Evolutionary conservation across 2,797 vertebrate species (phyloP).

Genomic region (Alfaro cultratus): DNA sequence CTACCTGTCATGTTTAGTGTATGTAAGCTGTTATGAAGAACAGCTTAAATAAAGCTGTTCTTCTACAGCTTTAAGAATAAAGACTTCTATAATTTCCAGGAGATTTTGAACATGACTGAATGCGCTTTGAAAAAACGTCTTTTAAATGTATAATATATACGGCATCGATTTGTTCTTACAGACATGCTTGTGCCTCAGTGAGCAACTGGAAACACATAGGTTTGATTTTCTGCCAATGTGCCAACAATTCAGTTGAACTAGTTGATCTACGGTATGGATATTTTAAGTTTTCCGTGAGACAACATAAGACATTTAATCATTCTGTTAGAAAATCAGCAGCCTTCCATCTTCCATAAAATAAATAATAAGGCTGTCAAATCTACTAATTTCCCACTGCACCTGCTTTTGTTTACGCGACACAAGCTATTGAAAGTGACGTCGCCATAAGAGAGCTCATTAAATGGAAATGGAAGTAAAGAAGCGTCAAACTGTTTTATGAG

Average conservation of each 20-base stretch:
- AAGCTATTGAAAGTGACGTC: constrained; percentile 11
- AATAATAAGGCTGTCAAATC: constrained; percentile 38
- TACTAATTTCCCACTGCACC: constrained; percentile 6
- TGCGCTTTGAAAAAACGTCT: constrained; percentile 25
- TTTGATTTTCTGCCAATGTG: constrained; percentile 21
- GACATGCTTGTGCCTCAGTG: neutral
- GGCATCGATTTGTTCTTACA: constrained; percentile 40
- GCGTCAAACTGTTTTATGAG: constrained; percentile 25
- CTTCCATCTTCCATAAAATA: constrained; percentile 26
- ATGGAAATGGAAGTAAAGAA: constrained; percentile 24
- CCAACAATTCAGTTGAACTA: constrained; percentile 1
- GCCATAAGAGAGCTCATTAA: constrained; percentile 35
- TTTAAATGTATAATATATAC: neutral
- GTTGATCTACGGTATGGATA: constrained; percentile 10
- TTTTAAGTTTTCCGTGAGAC: neutral
- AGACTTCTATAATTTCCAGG: constrained; percentile 10
- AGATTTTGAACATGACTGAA: constrained; percentile 15
- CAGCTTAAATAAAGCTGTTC: too few relatives aligned
- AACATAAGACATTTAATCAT: constrained; percentile 21
- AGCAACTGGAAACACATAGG: neutral
- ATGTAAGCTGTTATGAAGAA: constrained; percentile 33
- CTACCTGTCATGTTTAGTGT: constrained; percentile 51
- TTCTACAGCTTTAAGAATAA: too few relatives aligned
- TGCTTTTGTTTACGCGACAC: constrained; percentile 31
- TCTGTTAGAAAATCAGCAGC: constrained; percentile 7